Percentiles rank a stretch among this genome's conserved stretches.
phyloP scores from a whole-genome alignment of 2,797 vertebrate genomes.

The Scarus forsteni region DNA sequence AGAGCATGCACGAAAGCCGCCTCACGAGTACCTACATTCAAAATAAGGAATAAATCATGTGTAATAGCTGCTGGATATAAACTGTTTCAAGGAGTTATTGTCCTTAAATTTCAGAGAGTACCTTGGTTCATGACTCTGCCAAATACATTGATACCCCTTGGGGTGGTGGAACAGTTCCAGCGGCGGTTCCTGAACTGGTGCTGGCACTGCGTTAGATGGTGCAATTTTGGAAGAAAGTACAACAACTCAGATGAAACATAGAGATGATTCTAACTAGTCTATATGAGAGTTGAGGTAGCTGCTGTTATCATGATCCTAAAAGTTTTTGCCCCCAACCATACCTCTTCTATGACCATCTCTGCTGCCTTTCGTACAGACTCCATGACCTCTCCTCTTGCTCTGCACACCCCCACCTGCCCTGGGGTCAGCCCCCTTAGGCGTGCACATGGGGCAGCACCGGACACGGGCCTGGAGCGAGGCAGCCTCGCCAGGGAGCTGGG shows the following conservation, averaged over 20 bases:
- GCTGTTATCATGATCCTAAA: neutral
- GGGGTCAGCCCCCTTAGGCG: conserved; percentile 83
- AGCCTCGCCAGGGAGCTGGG: conserved; percentile 85
- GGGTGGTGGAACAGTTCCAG: conserved; percentile 88
- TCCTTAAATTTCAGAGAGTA: conserved; percentile 31
- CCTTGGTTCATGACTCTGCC: conserved; percentile 86
- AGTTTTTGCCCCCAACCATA: conserved; percentile 40
- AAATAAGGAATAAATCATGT: neutral
- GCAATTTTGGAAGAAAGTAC: neutral
- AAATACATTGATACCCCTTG: conserved; percentile 86
- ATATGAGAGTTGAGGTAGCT: neutral
- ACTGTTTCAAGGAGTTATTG: conserved; percentile 2
- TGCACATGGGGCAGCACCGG: conserved; percentile 77
- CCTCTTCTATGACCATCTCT: conserved; percentile 87
- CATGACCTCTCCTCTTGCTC: conserved; percentile 85
- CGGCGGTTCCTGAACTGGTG: conserved; percentile 83
- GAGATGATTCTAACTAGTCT: neutral
- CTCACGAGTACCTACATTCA: conserved; percentile 79
- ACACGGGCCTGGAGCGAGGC: conserved; percentile 80
- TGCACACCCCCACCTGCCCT: conserved; percentile 84
- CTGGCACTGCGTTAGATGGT: conserved; percentile 79
- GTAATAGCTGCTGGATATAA: neutral
- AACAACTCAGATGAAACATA: neutral
- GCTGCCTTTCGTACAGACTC: conserved; percentile 80
- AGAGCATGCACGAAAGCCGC: conserved; percentile 84